A percentile compares a stretch with the other conserved stretches of the same genome.
Evolutionary conservation across 2,113 vertebrate species (phyloP).

Genomic region (Cyanoderma ruficeps): DNA sequence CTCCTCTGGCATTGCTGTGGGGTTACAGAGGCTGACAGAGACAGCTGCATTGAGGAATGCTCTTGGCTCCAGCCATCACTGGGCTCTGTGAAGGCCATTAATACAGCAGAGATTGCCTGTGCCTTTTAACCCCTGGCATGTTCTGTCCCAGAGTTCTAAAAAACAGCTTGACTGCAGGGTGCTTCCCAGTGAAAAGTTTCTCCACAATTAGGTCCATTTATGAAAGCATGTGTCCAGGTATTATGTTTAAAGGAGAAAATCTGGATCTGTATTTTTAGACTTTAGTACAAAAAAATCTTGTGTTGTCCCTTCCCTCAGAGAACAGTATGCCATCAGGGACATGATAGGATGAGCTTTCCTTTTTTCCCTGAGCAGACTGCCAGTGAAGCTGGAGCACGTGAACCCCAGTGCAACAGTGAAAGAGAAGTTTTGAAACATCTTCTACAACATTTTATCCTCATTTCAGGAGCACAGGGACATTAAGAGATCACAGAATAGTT

Average conservation of each 20-base stretch:
- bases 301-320: not conserved
- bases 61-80: not conserved
- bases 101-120: not conserved
- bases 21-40: not conserved
- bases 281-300: not conserved
- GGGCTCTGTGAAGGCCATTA: not conserved
- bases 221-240: not conserved
- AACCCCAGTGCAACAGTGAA: not conserved
- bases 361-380: not conserved
- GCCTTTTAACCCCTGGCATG: not conserved
- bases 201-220: not conserved
- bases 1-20: not conserved
- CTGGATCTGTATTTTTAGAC: slow-evolving; percentile 29
- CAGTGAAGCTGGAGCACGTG: not conserved
- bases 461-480: not conserved
- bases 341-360: not conserved
- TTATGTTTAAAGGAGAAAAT: not conserved
- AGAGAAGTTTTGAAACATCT: not conserved
- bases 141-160: not conserved
- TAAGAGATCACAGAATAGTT: not conserved
- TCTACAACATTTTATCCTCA: not conserved
- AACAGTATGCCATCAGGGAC: not conserved
- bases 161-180: not conserved
- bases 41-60: not conserved
- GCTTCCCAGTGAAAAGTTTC: not conserved